Evolutionary conservation across 2,797 vertebrate genomes (phyloP).

Genomic region (Rhinatrema bivittatum): DNA sequence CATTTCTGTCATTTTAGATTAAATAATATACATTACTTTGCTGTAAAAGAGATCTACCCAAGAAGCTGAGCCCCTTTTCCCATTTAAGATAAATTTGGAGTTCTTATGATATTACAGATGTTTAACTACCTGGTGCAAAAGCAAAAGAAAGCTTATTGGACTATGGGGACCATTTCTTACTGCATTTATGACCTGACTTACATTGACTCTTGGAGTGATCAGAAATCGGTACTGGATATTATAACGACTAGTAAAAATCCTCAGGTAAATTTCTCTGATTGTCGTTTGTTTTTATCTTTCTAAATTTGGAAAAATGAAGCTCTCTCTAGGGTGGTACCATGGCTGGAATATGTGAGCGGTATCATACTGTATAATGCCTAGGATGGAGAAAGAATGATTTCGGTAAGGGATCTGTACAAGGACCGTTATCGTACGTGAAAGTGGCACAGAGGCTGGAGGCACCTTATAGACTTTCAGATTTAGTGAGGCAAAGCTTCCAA

Average conservation of each 20-base stretch:
- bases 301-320: too few species aligned
- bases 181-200: neutral
- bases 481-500: too few species aligned
- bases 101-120: neutral
- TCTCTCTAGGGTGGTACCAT: too few species aligned
- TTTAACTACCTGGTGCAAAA: conserved; percentile 1
- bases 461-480: too few species aligned
- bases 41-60: too few species aligned
- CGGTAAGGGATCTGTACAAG: too few species aligned
- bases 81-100: neutral
- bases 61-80: neutral
- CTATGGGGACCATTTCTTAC: neutral
- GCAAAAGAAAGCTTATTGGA: conserved; percentile 17
- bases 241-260: conserved; percentile 1
- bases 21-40: too few species aligned
- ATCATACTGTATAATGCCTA: too few species aligned
- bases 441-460: accelerated
- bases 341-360: too few species aligned
- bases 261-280: neutral
- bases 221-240: conserved; percentile 7
- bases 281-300: neutral
- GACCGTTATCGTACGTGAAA: too few species aligned
- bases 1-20: too few species aligned
- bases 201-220: neutral
- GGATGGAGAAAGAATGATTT: too few species aligned